Conservation (phyloP, 2,113 vertebrate species). For the Phalacrocorax brasilianus region DNA sequence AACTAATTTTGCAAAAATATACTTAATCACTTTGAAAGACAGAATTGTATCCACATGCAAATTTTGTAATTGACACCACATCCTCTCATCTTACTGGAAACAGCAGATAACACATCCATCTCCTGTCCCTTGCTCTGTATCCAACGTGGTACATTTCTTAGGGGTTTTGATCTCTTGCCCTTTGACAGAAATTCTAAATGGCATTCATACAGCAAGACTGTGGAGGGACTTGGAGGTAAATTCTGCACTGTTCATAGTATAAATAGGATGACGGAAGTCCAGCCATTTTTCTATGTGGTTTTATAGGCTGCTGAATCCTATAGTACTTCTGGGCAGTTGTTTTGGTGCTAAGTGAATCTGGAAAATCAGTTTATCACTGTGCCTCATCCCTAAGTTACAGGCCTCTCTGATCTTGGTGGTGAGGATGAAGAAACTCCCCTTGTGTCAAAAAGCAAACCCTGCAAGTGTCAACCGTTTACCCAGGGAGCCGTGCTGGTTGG, state of each 20-base stretch:
- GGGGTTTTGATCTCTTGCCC: not conserved
- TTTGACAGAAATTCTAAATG: not conserved
- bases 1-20: not conserved
- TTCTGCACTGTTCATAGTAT: not conserved
- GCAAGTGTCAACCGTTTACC: not conserved
- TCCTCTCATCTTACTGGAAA: not conserved
- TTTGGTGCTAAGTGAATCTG: not conserved
- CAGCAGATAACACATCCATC: not conserved
- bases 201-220: not conserved
- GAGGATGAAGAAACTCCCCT: not conserved
- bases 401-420: not conserved
- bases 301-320: not conserved
- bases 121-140: not conserved
- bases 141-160: not conserved
- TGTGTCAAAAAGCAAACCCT: not conserved
- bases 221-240: not conserved
- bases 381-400: not conserved
- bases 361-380: not conserved
- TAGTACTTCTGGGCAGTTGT: not conserved
- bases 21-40: not conserved
- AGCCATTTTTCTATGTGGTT: not conserved
- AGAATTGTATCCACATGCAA: not conserved
- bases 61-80: not conserved
- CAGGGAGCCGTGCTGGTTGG: not conserved
- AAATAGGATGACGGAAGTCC: not conserved